Evolutionary conservation across 2,797 vertebrate species (phyloP).

Genomic region (Dermochelys coriacea): DNA sequence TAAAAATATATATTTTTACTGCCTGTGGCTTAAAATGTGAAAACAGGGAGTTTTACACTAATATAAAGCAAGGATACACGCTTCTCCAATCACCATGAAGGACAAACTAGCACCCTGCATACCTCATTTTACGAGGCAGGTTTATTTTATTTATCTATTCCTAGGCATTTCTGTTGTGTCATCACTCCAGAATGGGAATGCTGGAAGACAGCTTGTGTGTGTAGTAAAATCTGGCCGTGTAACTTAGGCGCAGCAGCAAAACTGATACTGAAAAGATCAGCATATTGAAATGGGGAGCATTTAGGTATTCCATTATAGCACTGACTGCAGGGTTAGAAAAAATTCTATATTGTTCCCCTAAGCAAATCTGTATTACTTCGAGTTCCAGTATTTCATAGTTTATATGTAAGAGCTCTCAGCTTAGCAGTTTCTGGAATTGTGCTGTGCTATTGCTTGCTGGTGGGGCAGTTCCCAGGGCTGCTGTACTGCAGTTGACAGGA

Average conservation of each 20-base stretch:
- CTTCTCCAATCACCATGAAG: neutral
- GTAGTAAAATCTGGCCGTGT: neutral
- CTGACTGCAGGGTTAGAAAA: neutral
- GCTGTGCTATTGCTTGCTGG: neutral
- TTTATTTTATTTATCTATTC: neutral
- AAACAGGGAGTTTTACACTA: neutral
- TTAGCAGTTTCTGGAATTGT: neutral
- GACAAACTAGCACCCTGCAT: rapidly evolving
- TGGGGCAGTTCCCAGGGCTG: neutral
- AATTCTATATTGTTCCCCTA: neutral
- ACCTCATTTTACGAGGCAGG: neutral
- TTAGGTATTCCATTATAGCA: rapidly evolving
- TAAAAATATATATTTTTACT: neutral
- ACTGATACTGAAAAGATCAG: neutral
- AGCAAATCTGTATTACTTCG: neutral
- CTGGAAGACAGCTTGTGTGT: neutral
- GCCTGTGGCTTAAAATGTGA: neutral
- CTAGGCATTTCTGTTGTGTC: neutral
- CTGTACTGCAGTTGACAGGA: neutral
- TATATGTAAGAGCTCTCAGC: neutral
- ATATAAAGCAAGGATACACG: rapidly evolving
- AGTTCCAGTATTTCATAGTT: neutral
- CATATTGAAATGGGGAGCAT: neutral
- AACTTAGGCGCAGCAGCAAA: neutral
- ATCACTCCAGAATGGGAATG: neutral